A percentile compares a stretch with the other conserved stretches of the same genome.
phyloP scores from a whole-genome alignment of 2,797 vertebrate species.

The Heteromormyrus szaboi region DNA sequence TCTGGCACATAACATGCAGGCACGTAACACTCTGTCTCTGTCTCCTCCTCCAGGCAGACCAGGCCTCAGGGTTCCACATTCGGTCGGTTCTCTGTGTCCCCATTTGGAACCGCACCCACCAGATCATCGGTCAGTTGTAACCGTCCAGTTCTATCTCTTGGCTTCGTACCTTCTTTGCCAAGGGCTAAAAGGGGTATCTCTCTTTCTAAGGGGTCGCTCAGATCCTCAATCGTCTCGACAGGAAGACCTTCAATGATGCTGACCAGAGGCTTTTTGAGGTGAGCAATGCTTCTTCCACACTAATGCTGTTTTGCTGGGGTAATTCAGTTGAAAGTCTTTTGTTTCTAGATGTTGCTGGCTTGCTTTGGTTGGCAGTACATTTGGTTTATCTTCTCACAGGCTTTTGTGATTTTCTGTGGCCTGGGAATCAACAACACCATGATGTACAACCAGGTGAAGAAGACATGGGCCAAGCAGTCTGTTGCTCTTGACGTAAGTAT shows the following conservation, averaged over 20 bases:
- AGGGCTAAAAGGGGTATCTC: neutral
- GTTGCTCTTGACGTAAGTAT: slow-evolving; percentile 68
- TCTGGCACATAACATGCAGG: neutral
- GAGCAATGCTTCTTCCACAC: neutral
- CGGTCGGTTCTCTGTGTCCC: slow-evolving; percentile 71
- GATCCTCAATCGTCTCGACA: slow-evolving; percentile 69
- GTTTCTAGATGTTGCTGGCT: neutral
- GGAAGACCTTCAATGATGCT: slow-evolving; percentile 70
- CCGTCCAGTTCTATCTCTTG: neutral
- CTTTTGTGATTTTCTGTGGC: slow-evolving; percentile 74
- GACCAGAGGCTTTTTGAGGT: slow-evolving; percentile 76
- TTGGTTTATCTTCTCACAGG: slow-evolving; percentile 41
- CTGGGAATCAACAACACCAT: slow-evolving; percentile 75
- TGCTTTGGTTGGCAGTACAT: neutral
- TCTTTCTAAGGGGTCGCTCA: slow-evolving; percentile 62
- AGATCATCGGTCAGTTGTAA: slow-evolving; percentile 64
- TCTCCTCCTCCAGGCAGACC: slow-evolving; percentile 55
- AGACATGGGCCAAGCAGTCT: slow-evolving; percentile 73
- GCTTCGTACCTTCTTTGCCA: neutral
- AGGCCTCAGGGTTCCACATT: slow-evolving; percentile 70
- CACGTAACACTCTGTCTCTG: neutral
- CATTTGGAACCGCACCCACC: slow-evolving; percentile 74
- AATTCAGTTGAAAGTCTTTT: neutral
- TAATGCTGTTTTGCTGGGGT: neutral
- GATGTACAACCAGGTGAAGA: slow-evolving; percentile 78